Evolutionary conservation across 1,140 invertebrate species (phyloP).

Genomic region (Venturia canescens): DNA sequence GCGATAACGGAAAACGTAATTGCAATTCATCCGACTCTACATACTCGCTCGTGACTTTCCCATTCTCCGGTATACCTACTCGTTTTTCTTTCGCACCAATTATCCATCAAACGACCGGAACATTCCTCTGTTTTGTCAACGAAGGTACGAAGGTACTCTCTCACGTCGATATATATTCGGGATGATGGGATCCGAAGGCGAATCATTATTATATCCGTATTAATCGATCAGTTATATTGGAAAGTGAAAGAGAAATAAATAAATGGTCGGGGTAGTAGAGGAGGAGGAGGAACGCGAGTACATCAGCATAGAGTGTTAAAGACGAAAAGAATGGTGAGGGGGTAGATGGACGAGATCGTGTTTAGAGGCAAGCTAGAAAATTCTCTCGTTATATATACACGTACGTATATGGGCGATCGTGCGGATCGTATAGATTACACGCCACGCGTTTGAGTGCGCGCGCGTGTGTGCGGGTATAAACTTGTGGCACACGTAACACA

Average conservation of each 20-base stretch:
- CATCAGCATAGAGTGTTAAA: not conserved
- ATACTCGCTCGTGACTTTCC: not conserved
- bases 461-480: not conserved
- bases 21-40: too few species aligned
- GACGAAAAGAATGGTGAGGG: not conserved
- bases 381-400: not conserved
- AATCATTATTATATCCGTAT: not conserved
- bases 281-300: not conserved
- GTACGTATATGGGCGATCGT: not conserved
- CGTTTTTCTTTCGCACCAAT: not conserved
- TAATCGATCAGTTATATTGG: constrained; percentile 8
- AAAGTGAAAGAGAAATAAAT: not conserved
- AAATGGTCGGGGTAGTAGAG: not conserved
- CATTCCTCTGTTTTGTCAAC: too few species aligned
- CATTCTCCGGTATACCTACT: not conserved
- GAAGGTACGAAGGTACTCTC: too few species aligned
- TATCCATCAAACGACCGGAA: too few species aligned
- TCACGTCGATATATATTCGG: too few species aligned
- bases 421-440: constrained; percentile 16
- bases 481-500: too few species aligned
- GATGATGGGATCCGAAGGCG: not conserved
- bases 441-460: not conserved
- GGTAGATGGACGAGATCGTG: not conserved
- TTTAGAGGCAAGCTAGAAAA: not conserved
- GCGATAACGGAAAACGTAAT: too few species aligned